phyloP scores from a whole-genome alignment of 2,888 invertebrate genomes.

The Phasia obesa region DNA sequence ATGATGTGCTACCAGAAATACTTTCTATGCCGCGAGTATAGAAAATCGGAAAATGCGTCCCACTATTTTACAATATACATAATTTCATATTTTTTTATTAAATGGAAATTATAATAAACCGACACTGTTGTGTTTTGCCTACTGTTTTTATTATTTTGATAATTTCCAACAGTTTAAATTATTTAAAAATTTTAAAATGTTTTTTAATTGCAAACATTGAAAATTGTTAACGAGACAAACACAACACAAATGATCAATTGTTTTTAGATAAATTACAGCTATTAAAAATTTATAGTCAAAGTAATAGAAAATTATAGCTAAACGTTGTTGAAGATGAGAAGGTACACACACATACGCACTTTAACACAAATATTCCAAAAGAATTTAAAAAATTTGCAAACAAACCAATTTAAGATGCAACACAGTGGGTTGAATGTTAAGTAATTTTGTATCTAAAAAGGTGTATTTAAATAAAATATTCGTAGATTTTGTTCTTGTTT shows the following conservation, averaged over 20 bases:
- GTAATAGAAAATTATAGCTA: background rate
- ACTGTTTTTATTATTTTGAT: background rate
- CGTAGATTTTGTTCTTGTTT: background rate
- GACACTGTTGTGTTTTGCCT: slow-evolving; percentile 8
- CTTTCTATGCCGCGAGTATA: no score
- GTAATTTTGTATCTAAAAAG: background rate
- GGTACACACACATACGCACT: background rate
- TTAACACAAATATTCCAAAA: background rate
- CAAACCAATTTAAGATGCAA: slow-evolving; percentile 5
- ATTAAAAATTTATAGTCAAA: background rate
- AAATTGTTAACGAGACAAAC: background rate
- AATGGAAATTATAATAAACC: slow-evolving; percentile 7
- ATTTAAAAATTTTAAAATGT: background rate
- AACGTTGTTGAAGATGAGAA: slow-evolving; percentile 3
- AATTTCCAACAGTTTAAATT: background rate
- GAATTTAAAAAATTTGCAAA: slow-evolving; percentile 10
- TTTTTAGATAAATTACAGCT: slow-evolving; percentile 17
- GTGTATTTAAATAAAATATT: background rate
- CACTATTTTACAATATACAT: no score
- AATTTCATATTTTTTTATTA: slow-evolving; percentile 11
- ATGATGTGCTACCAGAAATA: no score
- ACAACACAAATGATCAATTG: slow-evolving; percentile 19
- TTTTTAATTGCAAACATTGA: slow-evolving; percentile 28
- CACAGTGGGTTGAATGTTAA: slow-evolving; percentile 2
- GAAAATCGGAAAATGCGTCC: no score